Evolutionary conservation across 1,140 invertebrate species (phyloP).

Genomic region (Scaptodrosophila lebanonensis): DNA sequence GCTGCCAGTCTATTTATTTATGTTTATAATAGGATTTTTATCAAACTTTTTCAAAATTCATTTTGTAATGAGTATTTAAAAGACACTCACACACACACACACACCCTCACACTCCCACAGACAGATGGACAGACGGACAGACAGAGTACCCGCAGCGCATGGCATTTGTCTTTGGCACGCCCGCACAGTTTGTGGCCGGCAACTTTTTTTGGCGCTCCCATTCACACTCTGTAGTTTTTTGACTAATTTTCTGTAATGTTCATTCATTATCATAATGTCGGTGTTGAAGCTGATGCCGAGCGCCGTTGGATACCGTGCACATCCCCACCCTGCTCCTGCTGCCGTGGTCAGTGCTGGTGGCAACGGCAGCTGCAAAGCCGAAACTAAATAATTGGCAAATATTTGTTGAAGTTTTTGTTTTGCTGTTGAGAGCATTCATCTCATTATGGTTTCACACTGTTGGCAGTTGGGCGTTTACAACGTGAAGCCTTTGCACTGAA

Average conservation of each 20-base stretch:
- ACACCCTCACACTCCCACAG: no score
- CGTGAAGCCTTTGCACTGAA: no score
- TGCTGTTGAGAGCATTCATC: constrained; percentile 47
- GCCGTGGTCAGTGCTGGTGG: not conserved
- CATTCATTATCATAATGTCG: constrained; percentile 51
- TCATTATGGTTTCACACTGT: constrained; percentile 54
- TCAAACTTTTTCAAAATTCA: constrained; percentile 59
- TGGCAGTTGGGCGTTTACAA: no score
- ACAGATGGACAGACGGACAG: constrained; percentile 21
- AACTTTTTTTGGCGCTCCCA: constrained; percentile 33
- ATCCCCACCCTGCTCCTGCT: not conserved
- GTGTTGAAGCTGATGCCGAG: constrained; percentile 19
- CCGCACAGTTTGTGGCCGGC: constrained; percentile 20
- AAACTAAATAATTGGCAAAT: constrained; percentile 73
- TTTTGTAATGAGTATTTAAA: constrained; percentile 72
- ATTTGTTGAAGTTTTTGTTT: constrained; percentile 55
- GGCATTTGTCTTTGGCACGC: constrained; percentile 52
- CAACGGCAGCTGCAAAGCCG: no score
- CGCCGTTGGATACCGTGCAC: no score
- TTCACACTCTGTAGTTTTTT: constrained; percentile 38
- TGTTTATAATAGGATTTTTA: constrained; percentile 75
- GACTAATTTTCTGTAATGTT: constrained; percentile 53
- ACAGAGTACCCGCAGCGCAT: constrained; percentile 38
- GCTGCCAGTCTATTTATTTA: constrained; percentile 65
- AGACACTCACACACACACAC: constrained; percentile 36